A percentile compares a stretch with the other conserved stretches of the same genome.
Conservation (phyloP, 53 echinoderm and acorn worm genomes). For the Actinopyga echinites region DNA sequence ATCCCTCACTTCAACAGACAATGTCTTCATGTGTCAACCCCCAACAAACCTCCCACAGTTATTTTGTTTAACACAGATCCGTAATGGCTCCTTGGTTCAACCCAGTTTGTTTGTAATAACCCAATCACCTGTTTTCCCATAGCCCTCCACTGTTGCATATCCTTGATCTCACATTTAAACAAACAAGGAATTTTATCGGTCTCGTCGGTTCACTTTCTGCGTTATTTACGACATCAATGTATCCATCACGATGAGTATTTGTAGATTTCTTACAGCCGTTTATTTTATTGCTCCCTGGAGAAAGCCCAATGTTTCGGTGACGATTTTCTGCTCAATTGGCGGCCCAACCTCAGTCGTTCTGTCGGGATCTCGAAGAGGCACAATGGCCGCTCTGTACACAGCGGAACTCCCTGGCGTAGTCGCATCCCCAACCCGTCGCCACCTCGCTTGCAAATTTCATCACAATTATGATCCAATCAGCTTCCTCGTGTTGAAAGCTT, state of each 20-base stretch:
- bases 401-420: conserved; percentile 32
- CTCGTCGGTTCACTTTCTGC: background rate
- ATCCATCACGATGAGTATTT: conserved; percentile 30
- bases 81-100: too few relatives aligned
- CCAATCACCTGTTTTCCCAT: conserved; percentile 33
- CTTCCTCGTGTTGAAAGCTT: conserved; percentile 35
- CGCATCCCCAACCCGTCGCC: conserved; percentile 40
- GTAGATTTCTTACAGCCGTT: conserved; percentile 42
- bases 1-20: background rate
- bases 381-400: conserved; percentile 11
- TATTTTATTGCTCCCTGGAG: conserved; percentile 23
- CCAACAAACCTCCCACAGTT: conserved; percentile 5
- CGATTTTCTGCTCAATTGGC: conserved; percentile 40
- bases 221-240: conserved; percentile 25
- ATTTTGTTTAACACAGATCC: conserved; percentile 17
- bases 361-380: background rate
- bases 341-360: background rate
- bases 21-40: conserved; percentile 21
- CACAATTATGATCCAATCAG: conserved; percentile 49
- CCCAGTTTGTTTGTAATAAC: conserved; percentile 24
- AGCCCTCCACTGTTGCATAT: background rate
- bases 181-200: conserved; percentile 44
- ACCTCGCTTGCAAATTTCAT: conserved; percentile 49
- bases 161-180: conserved; percentile 25
- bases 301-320: background rate